Evolutionary conservation across 2,113 vertebrate species (phyloP).

Genomic region (Agapornis roseicollis): DNA sequence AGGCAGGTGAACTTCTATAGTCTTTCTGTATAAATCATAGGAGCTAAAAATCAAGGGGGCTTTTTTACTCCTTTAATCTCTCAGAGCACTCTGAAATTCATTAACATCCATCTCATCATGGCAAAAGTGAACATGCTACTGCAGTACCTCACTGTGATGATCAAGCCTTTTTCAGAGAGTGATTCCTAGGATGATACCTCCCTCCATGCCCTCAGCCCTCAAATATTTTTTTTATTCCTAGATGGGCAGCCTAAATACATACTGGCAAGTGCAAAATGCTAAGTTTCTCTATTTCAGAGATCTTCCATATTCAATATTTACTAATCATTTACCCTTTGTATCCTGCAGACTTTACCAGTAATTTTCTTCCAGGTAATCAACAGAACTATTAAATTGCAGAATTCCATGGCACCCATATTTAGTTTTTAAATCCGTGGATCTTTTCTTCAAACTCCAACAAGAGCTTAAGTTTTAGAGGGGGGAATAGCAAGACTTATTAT

Average conservation of each 20-base stretch:
- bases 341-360: background rate
- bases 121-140: background rate
- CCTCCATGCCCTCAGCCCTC: background rate
- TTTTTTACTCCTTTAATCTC: background rate
- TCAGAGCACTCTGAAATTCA: background rate
- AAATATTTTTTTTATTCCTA: background rate
- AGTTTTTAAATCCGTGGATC: background rate
- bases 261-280: background rate
- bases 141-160: background rate
- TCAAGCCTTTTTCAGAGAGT: background rate
- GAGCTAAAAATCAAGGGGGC: background rate
- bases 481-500: rapidly evolving
- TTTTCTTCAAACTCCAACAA: background rate
- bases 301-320: background rate
- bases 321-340: background rate
- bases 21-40: background rate
- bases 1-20: background rate
- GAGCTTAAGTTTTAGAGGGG: background rate
- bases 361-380: background rate
- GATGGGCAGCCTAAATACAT: background rate
- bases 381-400: background rate
- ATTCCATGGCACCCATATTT: background rate
- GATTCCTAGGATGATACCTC: background rate
- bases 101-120: background rate
- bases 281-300: background rate